Evolutionary conservation across 2,113 vertebrate genomes (phyloP), one percentile per base, ranked within the genome.

Genomic region (Malaclemys terrapin): DNA sequence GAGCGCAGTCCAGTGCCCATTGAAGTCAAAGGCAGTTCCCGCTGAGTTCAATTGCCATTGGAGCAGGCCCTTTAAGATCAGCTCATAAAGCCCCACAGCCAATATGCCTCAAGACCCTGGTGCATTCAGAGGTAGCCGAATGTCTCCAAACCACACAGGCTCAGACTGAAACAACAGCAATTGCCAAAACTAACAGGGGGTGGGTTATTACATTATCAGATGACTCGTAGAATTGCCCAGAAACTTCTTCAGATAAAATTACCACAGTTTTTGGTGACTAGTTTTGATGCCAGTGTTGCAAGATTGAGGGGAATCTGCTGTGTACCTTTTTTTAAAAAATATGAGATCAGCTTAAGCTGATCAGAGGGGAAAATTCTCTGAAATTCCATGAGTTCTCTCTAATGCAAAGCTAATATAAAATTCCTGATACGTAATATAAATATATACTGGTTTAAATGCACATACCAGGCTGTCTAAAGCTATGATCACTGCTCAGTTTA

Each of bases 381-480:
- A 91, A 85, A 89, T n/a, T 94, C 93, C 96, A 96, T 87, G 93
- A 95, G 50, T 87, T 84, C 92, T 87, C 88, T 92, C 93, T 83
- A 85, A 5, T 91, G 84, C 83, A 81, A 87, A 87, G 5, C 93
- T 88, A 96, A 84, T 49, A 57, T 38, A 78, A 92, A 83, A 81
- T 83, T 91, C 87, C 89, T n/a, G 84, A 5, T 29, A n/a, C 84
- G 14, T 86, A 88, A 65, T 91, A 93, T 95, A 83, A 53, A 42
- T 91, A 94, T 96, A 91, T 93, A 91, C 90, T 80, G 95, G 95
- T 95, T 38, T 86, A 89, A 95, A 95, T 53, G 91, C 89, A 90
- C 96, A 97, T 97, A 97, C 96, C 97, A 96, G 92, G 94, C 95
- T 93, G 96, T 95, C 96, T 87, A 89, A 89, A 85, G 56, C 92